Evolutionary conservation across 2,113 vertebrate species (phyloP), one percentile per base, ranked within the genome.

Genomic region (Bujurquina vittata): DNA sequence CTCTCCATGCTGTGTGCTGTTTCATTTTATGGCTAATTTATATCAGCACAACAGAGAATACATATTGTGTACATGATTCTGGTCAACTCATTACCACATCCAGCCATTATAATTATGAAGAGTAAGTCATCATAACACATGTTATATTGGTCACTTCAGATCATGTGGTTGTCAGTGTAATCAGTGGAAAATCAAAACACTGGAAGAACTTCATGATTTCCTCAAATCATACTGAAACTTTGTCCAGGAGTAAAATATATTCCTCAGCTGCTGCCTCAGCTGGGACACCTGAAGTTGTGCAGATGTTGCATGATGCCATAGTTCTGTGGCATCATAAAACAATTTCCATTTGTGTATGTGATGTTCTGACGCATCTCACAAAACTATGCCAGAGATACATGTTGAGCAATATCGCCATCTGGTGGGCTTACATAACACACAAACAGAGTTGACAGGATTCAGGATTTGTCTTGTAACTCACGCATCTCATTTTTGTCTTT

Each of bases 331-430:
- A 49, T 1, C 31, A 56, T 33, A n/a, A n/a, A n/a, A n/a, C n/a
- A n/a, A n/a, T n/a, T n/a, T n/a, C n/a, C n/a, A n/a, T n/a, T n/a
- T n/a, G n/a, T n/a, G n/a, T n/a, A n/a, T n/a, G n/a, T n/a, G n/a
- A n/a, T n/a, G n/a, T n/a, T n/a, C n/a, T n/a, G n/a, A n/a, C n/a
- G n/a, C 1, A 37, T n/a, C 10, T 2, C 5, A 3, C 17, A 2
- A 10, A 7, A 35, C 14, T 10, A 7, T 23, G 1, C 20, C 4
- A 4, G 43, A 46, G 10, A n/a, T 61, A 67, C 31, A n/a, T 29
- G 79, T 84, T 90, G 55, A 77, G 22, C 87, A 73, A 54, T 2
- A 63, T 7, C 29, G 20, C 87, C 91, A 90, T 72, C 92, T 91
- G 73, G 77, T 88, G 89, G 82, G 0, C 1, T 5, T 7, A 26